These are phyloP conservation scores for Eristalinus sepulchralis DNA, from an alignment of 2,888 invertebrate species.

Conservation along the genomic window DNA sequence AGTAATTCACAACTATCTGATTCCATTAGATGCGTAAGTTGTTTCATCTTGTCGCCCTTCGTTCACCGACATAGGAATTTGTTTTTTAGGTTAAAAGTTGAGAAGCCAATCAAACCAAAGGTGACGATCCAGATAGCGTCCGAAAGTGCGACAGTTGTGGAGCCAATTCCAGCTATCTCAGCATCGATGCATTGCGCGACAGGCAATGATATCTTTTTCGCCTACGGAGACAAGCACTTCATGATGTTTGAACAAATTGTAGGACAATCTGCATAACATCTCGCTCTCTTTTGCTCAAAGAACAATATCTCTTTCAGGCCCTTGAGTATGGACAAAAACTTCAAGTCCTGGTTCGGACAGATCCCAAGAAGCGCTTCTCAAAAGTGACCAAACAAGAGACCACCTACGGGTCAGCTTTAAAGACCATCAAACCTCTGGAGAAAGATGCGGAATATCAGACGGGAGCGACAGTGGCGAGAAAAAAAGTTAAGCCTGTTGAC, in stretches of 20 bases:
- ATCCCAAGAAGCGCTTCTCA: conserved; percentile 76
- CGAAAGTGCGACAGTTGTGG: conserved; percentile 82
- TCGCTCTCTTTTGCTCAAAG: conserved; percentile 32
- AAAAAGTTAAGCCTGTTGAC: conserved; percentile 76
- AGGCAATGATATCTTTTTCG: conserved; percentile 81
- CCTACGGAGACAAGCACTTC: conserved; percentile 83
- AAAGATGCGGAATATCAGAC: conserved; percentile 77
- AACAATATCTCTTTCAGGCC: conserved; percentile 74
- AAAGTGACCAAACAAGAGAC: conserved; percentile 69
- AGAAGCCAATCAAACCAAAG: conserved; percentile 85
- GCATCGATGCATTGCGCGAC: conserved; percentile 78
- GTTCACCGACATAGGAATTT: not conserved
- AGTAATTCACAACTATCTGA: conserved; percentile 89
- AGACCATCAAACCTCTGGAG: conserved; percentile 76
- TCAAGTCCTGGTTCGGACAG: conserved; percentile 80
- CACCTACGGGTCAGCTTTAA: conserved; percentile 72
- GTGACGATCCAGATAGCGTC: conserved; percentile 84
- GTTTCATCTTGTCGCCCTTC: not conserved
- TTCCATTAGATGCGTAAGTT: conserved; percentile 86
- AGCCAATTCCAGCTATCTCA: conserved; percentile 83
- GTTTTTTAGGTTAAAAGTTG: conserved; percentile 76
- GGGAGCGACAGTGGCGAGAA: conserved; percentile 74
- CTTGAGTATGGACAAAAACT: conserved; percentile 83
- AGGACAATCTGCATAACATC: conserved; percentile 72
- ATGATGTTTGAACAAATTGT: conserved; percentile 84